Percentiles rank a stretch among this genome's conserved stretches.
Evolutionary conservation across 2,113 vertebrate genomes (phyloP).

Genomic region (Osmerus mordax): DNA sequence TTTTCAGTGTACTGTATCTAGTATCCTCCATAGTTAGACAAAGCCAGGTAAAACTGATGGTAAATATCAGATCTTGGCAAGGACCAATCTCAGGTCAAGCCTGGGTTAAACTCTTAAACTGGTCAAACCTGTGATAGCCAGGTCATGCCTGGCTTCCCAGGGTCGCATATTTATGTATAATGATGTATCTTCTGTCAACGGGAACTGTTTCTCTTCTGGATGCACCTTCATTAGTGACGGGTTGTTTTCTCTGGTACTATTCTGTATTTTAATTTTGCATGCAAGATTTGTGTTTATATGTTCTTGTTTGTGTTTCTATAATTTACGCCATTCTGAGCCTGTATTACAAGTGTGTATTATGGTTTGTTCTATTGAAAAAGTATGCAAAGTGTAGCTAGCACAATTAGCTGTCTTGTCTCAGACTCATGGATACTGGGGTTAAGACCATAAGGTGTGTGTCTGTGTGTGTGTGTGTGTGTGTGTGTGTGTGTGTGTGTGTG

Average conservation of each 20-base stretch:
- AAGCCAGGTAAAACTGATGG: not conserved
- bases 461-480: not conserved
- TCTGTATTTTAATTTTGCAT: conserved; percentile 58
- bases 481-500: conserved; percentile 5
- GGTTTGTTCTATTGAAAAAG: conserved; percentile 19
- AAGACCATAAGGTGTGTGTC: conserved; percentile 27
- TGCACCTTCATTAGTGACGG: conserved; percentile 48
- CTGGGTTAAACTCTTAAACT: conserved; percentile 31
- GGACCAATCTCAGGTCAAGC: conserved; percentile 3
- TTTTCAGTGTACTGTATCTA: conserved; percentile 29
- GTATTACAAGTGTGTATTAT: conserved; percentile 2
- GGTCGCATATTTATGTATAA: conserved; percentile 9
- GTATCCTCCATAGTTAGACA: conserved; percentile 11
- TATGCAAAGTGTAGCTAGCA: conserved; percentile 36
- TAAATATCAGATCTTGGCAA: not conserved
- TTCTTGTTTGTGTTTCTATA: conserved; percentile 36
- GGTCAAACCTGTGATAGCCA: not conserved
- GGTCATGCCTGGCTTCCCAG: too few relatives aligned
- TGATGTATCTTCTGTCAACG: conserved; percentile 49
- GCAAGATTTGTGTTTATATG: conserved; percentile 57
- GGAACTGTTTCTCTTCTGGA: conserved; percentile 48
- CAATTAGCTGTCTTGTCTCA: conserved; percentile 26
- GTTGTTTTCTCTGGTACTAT: conserved; percentile 37
- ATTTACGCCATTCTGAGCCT: conserved; percentile 27
- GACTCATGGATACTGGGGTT: conserved; percentile 41